Evolutionary conservation across 2,113 vertebrate genomes (phyloP).

Genomic region (Scomber japonicus): DNA sequence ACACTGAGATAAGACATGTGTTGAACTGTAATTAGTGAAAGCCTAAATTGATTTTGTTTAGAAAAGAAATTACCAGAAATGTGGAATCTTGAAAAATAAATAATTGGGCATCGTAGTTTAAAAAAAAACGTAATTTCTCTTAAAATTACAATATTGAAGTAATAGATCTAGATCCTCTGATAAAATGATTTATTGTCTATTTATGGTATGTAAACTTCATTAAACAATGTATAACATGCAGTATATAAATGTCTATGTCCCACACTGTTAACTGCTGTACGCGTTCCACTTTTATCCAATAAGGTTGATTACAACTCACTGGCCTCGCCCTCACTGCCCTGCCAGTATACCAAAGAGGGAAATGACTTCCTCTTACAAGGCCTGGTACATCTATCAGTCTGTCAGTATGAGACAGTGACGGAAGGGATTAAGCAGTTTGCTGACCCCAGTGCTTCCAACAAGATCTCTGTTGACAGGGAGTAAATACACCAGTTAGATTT

Average conservation of each 20-base stretch:
- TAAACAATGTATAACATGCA: not conserved
- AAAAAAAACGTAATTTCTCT: too few species aligned
- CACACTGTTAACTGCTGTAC: not conserved
- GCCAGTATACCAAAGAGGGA: slow-evolving; percentile 19
- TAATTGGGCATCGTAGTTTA: too few species aligned
- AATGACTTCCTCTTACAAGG: slow-evolving; percentile 38
- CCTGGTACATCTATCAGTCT: slow-evolving; percentile 54
- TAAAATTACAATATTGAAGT: too few species aligned
- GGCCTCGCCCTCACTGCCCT: not conserved
- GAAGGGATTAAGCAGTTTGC: slow-evolving; percentile 66
- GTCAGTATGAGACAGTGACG: slow-evolving; percentile 61
- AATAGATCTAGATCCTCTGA: not conserved
- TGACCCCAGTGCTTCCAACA: slow-evolving; percentile 67
- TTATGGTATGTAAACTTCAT: not conserved
- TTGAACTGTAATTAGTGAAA: not conserved
- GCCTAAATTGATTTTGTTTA: not conserved
- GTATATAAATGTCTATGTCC: not conserved
- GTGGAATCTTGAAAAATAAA: too few species aligned
- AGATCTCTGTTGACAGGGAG: slow-evolving; percentile 63
- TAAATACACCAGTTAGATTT: slow-evolving; percentile 51
- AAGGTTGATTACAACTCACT: not conserved
- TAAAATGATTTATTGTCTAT: not conserved
- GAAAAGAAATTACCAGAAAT: too few species aligned
- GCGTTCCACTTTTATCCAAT: slow-evolving; percentile 7
- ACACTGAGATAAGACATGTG: not conserved